A percentile compares a stretch with the other conserved stretches of the same genome.
Evolutionary conservation across 2,797 vertebrate genomes (phyloP).

Genomic region (Fratercula arctica): DNA sequence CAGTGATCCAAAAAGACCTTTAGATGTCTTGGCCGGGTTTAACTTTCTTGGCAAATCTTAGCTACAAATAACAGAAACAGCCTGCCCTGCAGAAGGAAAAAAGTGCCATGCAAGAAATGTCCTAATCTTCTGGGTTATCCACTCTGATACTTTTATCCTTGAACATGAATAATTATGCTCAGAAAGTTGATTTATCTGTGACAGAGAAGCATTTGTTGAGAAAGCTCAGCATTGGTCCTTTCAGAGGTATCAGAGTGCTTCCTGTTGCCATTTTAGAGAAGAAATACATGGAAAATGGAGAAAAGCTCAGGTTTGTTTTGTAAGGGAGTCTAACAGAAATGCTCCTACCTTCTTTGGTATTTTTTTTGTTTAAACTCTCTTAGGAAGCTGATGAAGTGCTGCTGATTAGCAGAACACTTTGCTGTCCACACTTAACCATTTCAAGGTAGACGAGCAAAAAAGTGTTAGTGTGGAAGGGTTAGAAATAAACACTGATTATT

Average conservation of each 20-base stretch:
- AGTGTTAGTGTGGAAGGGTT: background rate
- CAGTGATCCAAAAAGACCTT: background rate
- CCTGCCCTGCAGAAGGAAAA: background rate
- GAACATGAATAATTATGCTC: constrained; percentile 33
- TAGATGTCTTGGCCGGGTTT: background rate
- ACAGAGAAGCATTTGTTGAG: constrained; percentile 22
- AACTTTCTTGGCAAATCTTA: background rate
- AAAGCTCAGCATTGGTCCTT: background rate
- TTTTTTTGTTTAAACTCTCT: background rate
- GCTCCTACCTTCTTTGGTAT: background rate
- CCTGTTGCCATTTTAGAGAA: constrained; percentile 25
- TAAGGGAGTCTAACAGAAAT: background rate
- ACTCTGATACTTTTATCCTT: constrained; percentile 33
- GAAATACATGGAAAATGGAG: background rate
- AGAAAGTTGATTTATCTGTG: constrained; percentile 18
- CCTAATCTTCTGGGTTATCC: constrained; percentile 30
- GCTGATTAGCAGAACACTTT: background rate
- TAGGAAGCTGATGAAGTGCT: background rate
- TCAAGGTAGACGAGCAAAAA: background rate
- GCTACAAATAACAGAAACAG: background rate
- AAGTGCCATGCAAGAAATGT: background rate
- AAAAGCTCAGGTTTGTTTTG: background rate
- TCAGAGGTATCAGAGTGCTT: background rate
- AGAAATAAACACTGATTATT: background rate
- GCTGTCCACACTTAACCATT: background rate